Evolutionary conservation across 1,140 invertebrate genomes (phyloP), one percentile per base, ranked within the genome.

Genomic region (Aplysia californica): DNA sequence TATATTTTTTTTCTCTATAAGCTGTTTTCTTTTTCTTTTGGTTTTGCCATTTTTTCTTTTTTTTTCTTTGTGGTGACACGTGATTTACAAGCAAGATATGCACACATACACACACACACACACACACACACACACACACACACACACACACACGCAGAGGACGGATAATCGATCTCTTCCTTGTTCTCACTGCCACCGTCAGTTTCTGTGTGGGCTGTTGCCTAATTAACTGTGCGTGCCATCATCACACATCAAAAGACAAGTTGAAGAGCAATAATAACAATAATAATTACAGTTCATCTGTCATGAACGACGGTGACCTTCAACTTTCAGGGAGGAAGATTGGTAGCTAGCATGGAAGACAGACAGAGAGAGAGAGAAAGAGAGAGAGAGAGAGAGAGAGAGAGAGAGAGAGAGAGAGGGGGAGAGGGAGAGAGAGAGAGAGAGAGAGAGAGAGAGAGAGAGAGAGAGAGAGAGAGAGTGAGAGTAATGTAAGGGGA

Each of bases 331-430:
- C 20, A 70, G 2, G 31, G 26, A 29, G 3, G 56, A n/a, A n/a
- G n/a, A n/a, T n/a, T n/a, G n/a, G n/a, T n/a, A n/a, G 35, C 39
- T 33, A 2, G 31, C 39, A 38, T 3, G 56, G 39, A 41, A 29
- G 39, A 70, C 3, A 44, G 6, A 70, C 4, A 55, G 39, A 70
- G n/a, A 26, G 26, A 70, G 39, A 55, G 26, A 70, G 26, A 70
- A 6, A 50, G 18, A 70, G 6, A 55, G 26, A 70, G 6, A 70
- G 6, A 70, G 26, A 66, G 6, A 38, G 36, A 69, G 36, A 39
- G 36, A 41, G 36, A 39, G 67, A 69, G 36, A 38, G 38, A 69
- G 36, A 38, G 38, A 69, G 3, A 38, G 36, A 69, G 36, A 38
- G 36, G 44, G 36, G 41, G 36, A 69, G 36, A 38, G 67, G 44